phyloP scores from a whole-genome alignment of 2,113 vertebrate genomes.

The Dermatemys mawii region DNA sequence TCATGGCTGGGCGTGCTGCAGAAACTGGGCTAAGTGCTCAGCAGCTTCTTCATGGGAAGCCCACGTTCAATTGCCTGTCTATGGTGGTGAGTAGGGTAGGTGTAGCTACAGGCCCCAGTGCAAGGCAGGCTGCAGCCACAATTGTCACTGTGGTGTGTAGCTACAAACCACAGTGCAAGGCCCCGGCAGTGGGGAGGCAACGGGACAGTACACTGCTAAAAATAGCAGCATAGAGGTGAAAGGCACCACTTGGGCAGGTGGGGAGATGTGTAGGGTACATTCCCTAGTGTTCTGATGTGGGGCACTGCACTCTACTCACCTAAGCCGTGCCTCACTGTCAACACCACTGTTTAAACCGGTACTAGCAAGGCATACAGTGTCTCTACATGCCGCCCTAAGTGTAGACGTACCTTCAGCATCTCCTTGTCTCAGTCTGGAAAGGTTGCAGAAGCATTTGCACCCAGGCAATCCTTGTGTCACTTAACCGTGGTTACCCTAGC shows the following conservation, averaged over 20 bases:
- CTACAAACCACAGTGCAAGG: background rate
- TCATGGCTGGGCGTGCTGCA: background rate
- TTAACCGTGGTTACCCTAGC: background rate
- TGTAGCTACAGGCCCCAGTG: background rate
- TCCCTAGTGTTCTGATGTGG: background rate
- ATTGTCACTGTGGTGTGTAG: background rate
- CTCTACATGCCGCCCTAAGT: background rate
- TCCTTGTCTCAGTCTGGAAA: background rate
- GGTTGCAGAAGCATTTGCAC: background rate
- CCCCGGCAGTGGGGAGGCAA: background rate
- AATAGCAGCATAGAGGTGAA: background rate
- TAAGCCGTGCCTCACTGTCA: background rate
- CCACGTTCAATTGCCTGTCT: background rate
- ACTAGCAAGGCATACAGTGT: background rate
- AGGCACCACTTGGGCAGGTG: background rate
- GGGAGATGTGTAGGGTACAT: background rate
- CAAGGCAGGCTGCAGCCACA: background rate
- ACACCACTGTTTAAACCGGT: background rate
- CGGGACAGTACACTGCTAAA: background rate
- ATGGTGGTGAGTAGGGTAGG: background rate
- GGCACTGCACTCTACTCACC: background rate
- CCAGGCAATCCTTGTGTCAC: background rate
- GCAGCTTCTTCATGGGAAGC: background rate
- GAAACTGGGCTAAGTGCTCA: accelerated
- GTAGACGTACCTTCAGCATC: background rate